Evolutionary conservation across 2,797 vertebrate species (phyloP), one percentile per base, ranked within the genome.

Genomic region (Borostomias antarcticus): DNA sequence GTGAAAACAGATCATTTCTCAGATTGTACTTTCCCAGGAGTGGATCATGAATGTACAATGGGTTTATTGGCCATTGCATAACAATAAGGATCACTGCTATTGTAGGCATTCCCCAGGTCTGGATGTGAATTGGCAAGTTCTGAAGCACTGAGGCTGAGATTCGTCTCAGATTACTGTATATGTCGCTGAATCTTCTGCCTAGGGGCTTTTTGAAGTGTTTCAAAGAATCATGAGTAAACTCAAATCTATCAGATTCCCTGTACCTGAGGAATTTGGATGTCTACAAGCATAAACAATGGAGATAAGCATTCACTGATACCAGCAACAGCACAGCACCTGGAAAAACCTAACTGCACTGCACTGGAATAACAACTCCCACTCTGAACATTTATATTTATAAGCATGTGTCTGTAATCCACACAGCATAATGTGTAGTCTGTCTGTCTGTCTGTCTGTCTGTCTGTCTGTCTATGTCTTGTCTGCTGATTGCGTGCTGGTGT

Each of bases 1-100:
- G 29, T 69, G 62, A 74, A 45, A 6, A 62, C 28, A 7, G 47
- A 28, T 47, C 58, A 37, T 63, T 53, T 54, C 9, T 64, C 30
- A 32, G 10, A 21, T 4, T 57, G 54, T 54, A 62, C 43, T 43
- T 59, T 71, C 52, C 60, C 62, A n/a, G n/a, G n/a, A n/a, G n/a
- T 66, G 13, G 26, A 26, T 56, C 26, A 40, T 50, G 45, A 61
- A 58, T 21, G 23, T 45, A 66, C 25, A 66, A 45, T 51, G 50
- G 50, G 54, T 25, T 60, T 59, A 51, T 21, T 33, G 54, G 62
- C 37, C 5, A 17, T 21, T 23, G 35, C 54, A 66, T 37, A 53
- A 64, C 62, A 64, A 64, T 58, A 11, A 4, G 35, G 1, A n/a
- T 5, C 57, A 29, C 54, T 48, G 63, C 40, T 70, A 48, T 30